phyloP scores from a whole-genome alignment of 2,888 invertebrate genomes.

The Phyto melanocephala region DNA sequence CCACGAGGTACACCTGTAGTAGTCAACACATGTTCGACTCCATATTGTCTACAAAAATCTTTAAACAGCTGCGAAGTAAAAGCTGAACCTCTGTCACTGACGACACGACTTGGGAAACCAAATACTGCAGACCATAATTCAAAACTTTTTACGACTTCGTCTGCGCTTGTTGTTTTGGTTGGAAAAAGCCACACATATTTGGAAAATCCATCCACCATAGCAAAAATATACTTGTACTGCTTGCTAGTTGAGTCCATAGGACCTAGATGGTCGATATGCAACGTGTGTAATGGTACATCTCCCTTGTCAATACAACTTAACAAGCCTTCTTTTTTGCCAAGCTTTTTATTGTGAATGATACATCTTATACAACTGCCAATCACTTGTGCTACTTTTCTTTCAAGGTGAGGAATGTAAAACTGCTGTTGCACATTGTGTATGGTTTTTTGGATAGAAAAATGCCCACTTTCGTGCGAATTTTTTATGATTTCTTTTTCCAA shows the following conservation, averaged over 20 bases:
- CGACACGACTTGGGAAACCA: background rate
- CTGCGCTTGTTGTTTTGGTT: no score
- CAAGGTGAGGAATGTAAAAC: background rate
- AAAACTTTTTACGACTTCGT: no score
- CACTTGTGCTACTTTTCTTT: background rate
- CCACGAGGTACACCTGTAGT: no score
- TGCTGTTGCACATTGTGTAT: background rate
- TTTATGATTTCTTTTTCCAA: no score
- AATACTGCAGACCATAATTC: constrained; percentile 14
- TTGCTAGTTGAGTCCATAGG: no score
- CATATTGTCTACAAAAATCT: constrained; percentile 8
- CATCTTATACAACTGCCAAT: background rate
- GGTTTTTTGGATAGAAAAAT: background rate
- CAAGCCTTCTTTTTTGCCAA: no score
- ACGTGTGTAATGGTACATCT: background rate
- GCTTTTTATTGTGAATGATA: no score
- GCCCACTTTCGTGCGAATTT: background rate
- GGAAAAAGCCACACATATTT: no score
- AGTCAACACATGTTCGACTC: constrained; percentile 64
- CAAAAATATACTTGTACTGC: no score
- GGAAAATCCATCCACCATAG: background rate
- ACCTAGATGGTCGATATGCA: background rate
- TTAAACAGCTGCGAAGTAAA: constrained; percentile 1
- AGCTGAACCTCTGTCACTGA: constrained; percentile 18
- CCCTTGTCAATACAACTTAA: background rate